Evolutionary conservation across 2,888 invertebrate genomes (phyloP).

Genomic region (Ethmia dodecea): DNA sequence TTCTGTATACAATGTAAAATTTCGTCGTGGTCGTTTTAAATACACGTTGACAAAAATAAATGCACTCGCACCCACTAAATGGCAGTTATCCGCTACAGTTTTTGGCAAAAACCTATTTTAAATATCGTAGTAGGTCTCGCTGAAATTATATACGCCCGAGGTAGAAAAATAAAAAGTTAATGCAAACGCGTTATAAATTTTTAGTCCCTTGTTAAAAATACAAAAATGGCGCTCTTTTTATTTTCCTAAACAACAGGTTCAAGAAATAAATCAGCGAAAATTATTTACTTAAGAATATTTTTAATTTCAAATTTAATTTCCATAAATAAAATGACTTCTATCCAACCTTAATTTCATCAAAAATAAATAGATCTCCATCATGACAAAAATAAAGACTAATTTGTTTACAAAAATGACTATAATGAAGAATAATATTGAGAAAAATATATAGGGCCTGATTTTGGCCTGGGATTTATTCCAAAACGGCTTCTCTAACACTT

Average conservation of each 20-base stretch:
- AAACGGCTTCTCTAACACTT: no score
- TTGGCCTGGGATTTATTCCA: conserved; percentile 23
- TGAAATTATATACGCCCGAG: no score
- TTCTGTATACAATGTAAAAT: conserved; percentile 48
- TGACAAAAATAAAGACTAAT: conserved; percentile 33
- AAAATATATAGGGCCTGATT: conserved; percentile 29
- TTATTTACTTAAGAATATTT: neutral
- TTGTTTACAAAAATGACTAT: conserved; percentile 23
- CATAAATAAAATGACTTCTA: conserved; percentile 27
- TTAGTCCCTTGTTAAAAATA: no score
- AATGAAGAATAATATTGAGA: conserved; percentile 17
- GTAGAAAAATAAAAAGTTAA: no score
- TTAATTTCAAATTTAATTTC: conserved; percentile 10
- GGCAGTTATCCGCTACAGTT: conserved; percentile 41
- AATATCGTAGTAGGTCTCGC: conserved; percentile 26
- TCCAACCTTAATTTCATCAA: conserved; percentile 24
- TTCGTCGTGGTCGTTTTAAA: conserved; percentile 40
- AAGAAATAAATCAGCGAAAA: no score
- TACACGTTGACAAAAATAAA: conserved; percentile 62
- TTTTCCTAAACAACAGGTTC: no score
- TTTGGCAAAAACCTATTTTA: conserved; percentile 52
- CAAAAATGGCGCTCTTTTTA: no score
- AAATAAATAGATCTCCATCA: conserved; percentile 36
- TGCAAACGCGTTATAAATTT: no score
- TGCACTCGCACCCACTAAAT: conserved; percentile 61